A percentile compares a stretch with the other conserved stretches of the same genome.
These are phyloP conservation scores for Saccostrea cuccullata DNA, from an alignment of 1,140 invertebrate genomes.

Conservation along the genomic window DNA sequence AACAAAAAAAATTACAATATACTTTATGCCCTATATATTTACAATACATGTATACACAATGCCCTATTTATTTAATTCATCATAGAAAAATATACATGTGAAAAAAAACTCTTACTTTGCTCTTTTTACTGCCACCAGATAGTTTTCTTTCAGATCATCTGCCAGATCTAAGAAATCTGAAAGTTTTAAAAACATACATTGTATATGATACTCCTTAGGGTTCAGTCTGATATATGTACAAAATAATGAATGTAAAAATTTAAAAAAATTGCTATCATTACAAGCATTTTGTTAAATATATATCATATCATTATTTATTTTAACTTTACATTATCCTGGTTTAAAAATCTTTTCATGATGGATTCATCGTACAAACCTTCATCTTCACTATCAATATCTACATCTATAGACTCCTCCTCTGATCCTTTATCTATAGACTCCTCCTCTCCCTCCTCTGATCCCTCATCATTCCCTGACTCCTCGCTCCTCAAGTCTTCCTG, in stretches of 20 bases:
- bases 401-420: too few species aligned
- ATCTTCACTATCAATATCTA: constrained; percentile 9
- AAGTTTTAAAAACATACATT: not conserved
- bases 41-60: too few species aligned
- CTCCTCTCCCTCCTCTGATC: not conserved
- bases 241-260: too few species aligned
- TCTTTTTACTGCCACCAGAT: not conserved
- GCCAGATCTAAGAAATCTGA: not conserved
- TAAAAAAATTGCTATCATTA: not conserved
- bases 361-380: constrained; percentile 2
- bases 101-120: constrained; percentile 1
- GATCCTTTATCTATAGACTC: not conserved
- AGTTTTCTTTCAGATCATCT: not conserved
- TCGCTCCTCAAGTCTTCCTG: not conserved
- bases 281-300: not conserved
- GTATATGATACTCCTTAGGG: too few species aligned
- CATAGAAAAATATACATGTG: too few species aligned
- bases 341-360: not conserved
- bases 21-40: too few species aligned
- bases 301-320: not conserved
- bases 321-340: not conserved
- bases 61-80: too few species aligned
- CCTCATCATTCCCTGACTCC: not conserved
- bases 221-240: too few species aligned
- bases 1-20: too few species aligned